A percentile compares a stretch with the other conserved stretches of the same genome.
phyloP scores from a whole-genome alignment of 2,113 vertebrate genomes.

The Stigmatopora argus region DNA sequence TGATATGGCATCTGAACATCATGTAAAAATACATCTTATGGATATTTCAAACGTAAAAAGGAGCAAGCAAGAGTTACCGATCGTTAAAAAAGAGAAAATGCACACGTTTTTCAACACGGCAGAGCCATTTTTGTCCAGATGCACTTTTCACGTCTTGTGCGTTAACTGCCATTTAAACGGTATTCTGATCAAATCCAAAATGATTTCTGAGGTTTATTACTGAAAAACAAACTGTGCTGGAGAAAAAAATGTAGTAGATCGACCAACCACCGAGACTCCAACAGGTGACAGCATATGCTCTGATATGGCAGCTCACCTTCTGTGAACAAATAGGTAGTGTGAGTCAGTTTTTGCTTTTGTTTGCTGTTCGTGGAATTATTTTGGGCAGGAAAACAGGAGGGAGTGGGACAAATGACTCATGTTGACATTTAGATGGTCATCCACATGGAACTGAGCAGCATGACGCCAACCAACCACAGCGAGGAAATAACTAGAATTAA shows the following conservation, averaged over 20 bases:
- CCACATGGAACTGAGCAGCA: slow-evolving; percentile 40
- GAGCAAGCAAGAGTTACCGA: slow-evolving; percentile 13
- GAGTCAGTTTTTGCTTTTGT: neutral
- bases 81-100: neutral
- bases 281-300: slow-evolving; percentile 71
- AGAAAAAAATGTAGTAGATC: slow-evolving; percentile 2
- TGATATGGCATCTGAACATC: slow-evolving; percentile 73
- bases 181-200: neutral
- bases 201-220: neutral
- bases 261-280: slow-evolving; percentile 49
- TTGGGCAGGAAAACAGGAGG: neutral
- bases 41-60: slow-evolving; percentile 23
- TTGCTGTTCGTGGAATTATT: neutral
- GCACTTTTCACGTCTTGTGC: neutral
- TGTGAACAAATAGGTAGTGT: slow-evolving; percentile 38
- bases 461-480: slow-evolving; percentile 38
- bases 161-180: too few species aligned
- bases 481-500: slow-evolving; percentile 49
- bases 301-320: slow-evolving; percentile 68
- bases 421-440: slow-evolving; percentile 43
- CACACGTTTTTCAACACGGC: neutral
- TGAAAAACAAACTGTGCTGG: neutral
- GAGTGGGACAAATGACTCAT: neutral
- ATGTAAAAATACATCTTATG: slow-evolving; percentile 60
- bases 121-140: neutral